phyloP scores from a whole-genome alignment of 2,797 vertebrate genomes.

The Fundulus diaphanus region DNA sequence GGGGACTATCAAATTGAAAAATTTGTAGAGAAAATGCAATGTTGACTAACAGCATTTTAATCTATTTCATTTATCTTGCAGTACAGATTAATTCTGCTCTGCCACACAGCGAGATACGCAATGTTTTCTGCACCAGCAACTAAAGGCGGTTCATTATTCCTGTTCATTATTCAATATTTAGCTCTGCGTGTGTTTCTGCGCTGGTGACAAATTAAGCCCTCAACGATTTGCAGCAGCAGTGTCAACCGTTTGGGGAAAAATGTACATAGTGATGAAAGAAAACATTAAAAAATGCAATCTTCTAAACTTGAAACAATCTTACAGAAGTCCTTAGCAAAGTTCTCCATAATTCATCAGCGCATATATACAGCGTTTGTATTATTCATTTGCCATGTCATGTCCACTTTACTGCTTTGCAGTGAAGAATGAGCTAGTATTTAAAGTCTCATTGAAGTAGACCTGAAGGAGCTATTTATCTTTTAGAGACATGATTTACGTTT shows the following conservation, averaged over 20 bases:
- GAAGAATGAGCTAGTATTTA: slow-evolving; percentile 30
- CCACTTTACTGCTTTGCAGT: slow-evolving; percentile 24
- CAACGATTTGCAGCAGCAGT: not conserved
- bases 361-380: slow-evolving; percentile 63
- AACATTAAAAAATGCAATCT: slow-evolving; percentile 7
- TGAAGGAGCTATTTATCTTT: slow-evolving; percentile 38
- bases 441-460: slow-evolving; percentile 16
- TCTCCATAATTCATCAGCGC: slow-evolving; percentile 65
- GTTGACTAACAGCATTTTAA: not conserved
- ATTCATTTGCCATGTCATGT: slow-evolving; percentile 63
- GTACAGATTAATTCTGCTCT: slow-evolving; percentile 20
- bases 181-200: slow-evolving; percentile 14
- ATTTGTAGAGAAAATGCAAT: not conserved
- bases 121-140: slow-evolving; percentile 18
- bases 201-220: slow-evolving; percentile 1
- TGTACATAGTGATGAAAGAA: not conserved
- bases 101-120: slow-evolving; percentile 14
- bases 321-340: slow-evolving; percentile 16
- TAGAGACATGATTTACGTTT: slow-evolving; percentile 6
- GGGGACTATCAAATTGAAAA: not conserved
- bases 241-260: not conserved
- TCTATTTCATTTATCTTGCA: slow-evolving; percentile 26
- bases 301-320: slow-evolving; percentile 10
- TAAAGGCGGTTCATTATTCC: slow-evolving; percentile 45
- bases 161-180: slow-evolving; percentile 51